phyloP scores from a whole-genome alignment of 2,888 invertebrate genomes.

The Limenitis camilla region DNA sequence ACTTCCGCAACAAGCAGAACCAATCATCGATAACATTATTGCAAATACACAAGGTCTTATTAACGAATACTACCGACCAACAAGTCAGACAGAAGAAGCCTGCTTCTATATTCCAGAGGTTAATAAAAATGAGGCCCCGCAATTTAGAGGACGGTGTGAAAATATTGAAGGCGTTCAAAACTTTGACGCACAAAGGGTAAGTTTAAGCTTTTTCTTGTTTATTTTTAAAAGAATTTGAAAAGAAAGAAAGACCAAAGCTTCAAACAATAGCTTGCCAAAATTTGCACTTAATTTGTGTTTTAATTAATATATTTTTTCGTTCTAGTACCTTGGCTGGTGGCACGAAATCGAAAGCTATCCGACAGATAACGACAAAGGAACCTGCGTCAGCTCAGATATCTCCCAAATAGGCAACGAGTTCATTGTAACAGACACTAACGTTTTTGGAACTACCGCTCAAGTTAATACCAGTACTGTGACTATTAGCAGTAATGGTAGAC shows the following conservation, averaged over 20 bases:
- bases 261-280: too few species aligned
- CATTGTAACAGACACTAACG: conserved; percentile 41
- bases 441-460: conserved; percentile 33
- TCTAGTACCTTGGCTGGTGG: conserved; percentile 59
- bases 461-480: conserved; percentile 35
- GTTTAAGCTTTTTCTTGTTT: conserved; percentile 6
- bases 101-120: conserved; percentile 57
- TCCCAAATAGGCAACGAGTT: conserved; percentile 29
- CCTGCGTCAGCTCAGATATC: conserved; percentile 48
- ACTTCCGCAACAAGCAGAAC: conserved; percentile 31
- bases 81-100: conserved; percentile 45
- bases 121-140: conserved; percentile 32
- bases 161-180: conserved; percentile 35
- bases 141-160: conserved; percentile 53
- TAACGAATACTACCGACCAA: conserved; percentile 41
- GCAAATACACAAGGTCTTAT: conserved; percentile 45
- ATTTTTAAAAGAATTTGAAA: not conserved
- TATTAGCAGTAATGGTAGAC: conserved; percentile 36
- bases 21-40: conserved; percentile 36
- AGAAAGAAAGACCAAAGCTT: not conserved
- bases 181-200: conserved; percentile 44
- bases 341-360: conserved; percentile 57
- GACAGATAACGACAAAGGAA: conserved; percentile 33
- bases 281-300: not conserved
- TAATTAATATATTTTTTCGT: conserved; percentile 8